Base-by-base conservation (phyloP, 2,888 invertebrate genomes). In the Melieria crassipennis region DNA sequence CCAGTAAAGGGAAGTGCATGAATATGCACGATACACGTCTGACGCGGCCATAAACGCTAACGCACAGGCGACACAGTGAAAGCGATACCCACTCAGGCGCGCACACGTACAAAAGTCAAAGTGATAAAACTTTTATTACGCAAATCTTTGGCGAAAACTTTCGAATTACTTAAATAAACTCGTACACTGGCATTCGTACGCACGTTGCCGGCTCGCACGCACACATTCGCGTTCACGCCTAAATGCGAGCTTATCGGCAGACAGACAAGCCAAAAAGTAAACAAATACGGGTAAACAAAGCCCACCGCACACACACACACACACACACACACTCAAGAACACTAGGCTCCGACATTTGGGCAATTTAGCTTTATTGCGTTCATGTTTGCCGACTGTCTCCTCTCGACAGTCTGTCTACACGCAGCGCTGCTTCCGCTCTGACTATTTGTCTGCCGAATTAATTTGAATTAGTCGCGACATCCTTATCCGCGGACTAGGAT, bases 111-210 rank as follows among this genome's bases (percentile, higher is more conserved):
- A 79, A 76, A 79, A 79, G 78, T 77, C 78, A 78, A 78, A 76
- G 81, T 81, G 80, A 81, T 81, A 81, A 80, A 56, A 81, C 78
- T 81, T 81, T 80, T 81, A 81, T 81, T 77, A 80, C 81, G 62
- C 81, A 81, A 81, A 81, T 81, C 81, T 81, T 80, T 79, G 79
- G 79, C 79, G 79, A 81, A 81, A 81, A 82, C 81, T 81, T 80
- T 65, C 76, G 80, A 79, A 79, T 81, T 79, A 79, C 80, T 81
- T 79, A 71, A 78, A 76, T 78, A 81, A 81, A 81, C 79, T 79
- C 75, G 68, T 75, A 75, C 75, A 79, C 74, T 69, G 47, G 16
- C 55, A 43, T 30, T 11, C 63, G 57, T 43, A 62, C 72, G 75
- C 73, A 68, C 55, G 30, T 30, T 30, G 30, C 30, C 30, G 30